phyloP scores from a whole-genome alignment of 1,140 invertebrate species.

The Sycophila sp. region DNA sequence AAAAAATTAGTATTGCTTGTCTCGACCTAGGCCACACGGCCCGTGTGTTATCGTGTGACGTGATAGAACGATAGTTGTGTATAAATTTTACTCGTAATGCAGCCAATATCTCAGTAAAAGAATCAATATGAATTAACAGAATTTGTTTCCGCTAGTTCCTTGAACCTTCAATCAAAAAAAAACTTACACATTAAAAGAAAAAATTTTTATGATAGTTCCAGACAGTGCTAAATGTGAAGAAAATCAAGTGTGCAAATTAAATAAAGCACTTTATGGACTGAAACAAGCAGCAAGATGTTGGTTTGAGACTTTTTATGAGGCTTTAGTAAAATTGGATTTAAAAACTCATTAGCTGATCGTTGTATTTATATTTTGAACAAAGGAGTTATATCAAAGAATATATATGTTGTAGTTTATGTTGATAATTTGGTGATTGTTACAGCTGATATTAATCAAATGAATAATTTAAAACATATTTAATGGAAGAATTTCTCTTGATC shows the following conservation, averaged over 20 bases:
- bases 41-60: too few species aligned
- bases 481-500: slow-evolving; percentile 30
- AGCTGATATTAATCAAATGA: slow-evolving; percentile 12
- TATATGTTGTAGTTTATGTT: slow-evolving; percentile 43
- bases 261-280: slow-evolving; percentile 53
- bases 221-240: background rate
- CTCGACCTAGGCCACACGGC: too few species aligned
- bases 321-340: slow-evolving; percentile 22
- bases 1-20: too few species aligned
- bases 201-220: slow-evolving; percentile 22
- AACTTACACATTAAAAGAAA: slow-evolving; percentile 33
- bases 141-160: too few species aligned
- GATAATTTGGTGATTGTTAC: slow-evolving; percentile 40
- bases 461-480: slow-evolving; percentile 33
- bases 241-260: slow-evolving; percentile 36
- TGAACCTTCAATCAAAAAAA: too few species aligned
- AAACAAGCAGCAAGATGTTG: slow-evolving; percentile 41
- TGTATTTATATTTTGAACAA: slow-evolving; percentile 40
- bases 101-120: too few species aligned
- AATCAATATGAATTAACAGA: too few species aligned
- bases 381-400: slow-evolving; percentile 32
- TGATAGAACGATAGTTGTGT: too few species aligned
- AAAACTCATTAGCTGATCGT: slow-evolving; percentile 24
- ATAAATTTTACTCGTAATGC: too few species aligned
- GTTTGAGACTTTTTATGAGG: slow-evolving; percentile 34